These are phyloP conservation scores for Chaetorhynchus papuensis DNA, from an alignment of 2,113 vertebrate species.

Conservation along the genomic window DNA sequence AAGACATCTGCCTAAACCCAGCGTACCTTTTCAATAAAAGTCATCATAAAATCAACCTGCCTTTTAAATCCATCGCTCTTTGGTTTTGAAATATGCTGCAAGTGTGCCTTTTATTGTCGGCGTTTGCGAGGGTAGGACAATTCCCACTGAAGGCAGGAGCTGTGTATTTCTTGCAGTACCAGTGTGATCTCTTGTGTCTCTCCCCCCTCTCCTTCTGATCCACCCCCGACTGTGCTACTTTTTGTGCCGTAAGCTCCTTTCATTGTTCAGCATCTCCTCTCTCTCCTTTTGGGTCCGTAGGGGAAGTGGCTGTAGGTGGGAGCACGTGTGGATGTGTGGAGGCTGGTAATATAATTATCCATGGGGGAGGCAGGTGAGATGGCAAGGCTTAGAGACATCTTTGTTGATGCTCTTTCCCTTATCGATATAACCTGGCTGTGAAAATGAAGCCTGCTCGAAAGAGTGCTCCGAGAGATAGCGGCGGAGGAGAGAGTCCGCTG, in stretches of 20 bases:
- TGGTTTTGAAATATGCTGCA: slow-evolving; percentile 74
- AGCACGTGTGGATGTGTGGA: not conserved
- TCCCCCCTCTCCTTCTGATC: not conserved
- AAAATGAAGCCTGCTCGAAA: slow-evolving; percentile 45
- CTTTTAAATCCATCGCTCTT: slow-evolving; percentile 81
- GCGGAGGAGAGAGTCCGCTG: not conserved
- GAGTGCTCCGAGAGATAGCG: not conserved
- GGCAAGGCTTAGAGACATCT: slow-evolving; percentile 9
- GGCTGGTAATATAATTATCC: not conserved
- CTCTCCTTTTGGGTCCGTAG: not conserved
- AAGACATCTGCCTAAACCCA: slow-evolving; percentile 79
- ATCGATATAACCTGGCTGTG: slow-evolving; percentile 29
- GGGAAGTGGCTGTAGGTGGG: not conserved
- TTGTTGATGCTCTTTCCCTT: slow-evolving; percentile 6
- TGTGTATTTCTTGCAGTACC: not conserved
- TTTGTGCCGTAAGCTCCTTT: not conserved
- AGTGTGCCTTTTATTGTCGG: slow-evolving; percentile 74
- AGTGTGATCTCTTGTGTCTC: not conserved
- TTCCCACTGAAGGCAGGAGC: slow-evolving; percentile 62
- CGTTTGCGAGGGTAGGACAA: slow-evolving; percentile 47
- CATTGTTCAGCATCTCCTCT: not conserved
- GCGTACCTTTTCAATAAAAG: slow-evolving; percentile 80
- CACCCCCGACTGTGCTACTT: not conserved
- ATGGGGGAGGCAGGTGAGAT: not conserved
- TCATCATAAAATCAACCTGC: slow-evolving; percentile 81